phyloP scores from a whole-genome alignment of 2,797 vertebrate species.

The Channallabes apus region DNA sequence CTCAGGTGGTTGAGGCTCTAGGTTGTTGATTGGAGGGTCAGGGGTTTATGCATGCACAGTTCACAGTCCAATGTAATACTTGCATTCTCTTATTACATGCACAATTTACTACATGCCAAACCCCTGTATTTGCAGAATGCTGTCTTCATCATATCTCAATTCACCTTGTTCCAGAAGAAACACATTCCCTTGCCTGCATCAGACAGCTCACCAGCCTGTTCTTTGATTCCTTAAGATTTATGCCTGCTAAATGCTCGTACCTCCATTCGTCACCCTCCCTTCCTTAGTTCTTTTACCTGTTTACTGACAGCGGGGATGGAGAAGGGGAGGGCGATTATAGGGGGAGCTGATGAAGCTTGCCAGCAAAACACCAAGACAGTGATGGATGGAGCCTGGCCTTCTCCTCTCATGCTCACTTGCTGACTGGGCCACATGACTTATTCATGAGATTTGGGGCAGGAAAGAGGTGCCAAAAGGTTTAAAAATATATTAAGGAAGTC shows the following conservation, averaged over 20 bases:
- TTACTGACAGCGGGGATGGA: constrained; percentile 72
- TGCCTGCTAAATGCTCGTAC: constrained; percentile 59
- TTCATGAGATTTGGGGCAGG: constrained; percentile 83
- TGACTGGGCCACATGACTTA: constrained; percentile 89
- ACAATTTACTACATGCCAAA: background rate
- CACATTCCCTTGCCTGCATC: constrained; percentile 24
- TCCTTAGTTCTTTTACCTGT: constrained; percentile 62
- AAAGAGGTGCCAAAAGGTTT: constrained; percentile 84
- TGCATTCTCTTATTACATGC: background rate
- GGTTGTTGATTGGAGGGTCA: too few species aligned
- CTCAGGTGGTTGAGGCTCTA: too few species aligned
- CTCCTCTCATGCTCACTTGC: constrained; percentile 81
- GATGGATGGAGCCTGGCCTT: constrained; percentile 84
- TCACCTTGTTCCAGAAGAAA: constrained; percentile 23
- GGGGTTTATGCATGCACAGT: background rate
- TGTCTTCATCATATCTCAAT: constrained; percentile 18
- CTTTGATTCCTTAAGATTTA: constrained; percentile 64
- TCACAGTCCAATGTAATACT: background rate
- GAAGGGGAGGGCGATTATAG: constrained; percentile 69
- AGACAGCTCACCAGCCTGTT: constrained; percentile 51
- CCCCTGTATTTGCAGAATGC: constrained; percentile 2
- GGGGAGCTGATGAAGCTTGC: constrained; percentile 72
- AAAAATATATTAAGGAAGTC: constrained; percentile 87
- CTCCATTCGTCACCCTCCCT: constrained; percentile 24
- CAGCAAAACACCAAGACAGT: constrained; percentile 78